These are phyloP conservation scores for Lasius fuliginosus DNA, from an alignment of 2,888 invertebrate species.

Conservation along the genomic window DNA sequence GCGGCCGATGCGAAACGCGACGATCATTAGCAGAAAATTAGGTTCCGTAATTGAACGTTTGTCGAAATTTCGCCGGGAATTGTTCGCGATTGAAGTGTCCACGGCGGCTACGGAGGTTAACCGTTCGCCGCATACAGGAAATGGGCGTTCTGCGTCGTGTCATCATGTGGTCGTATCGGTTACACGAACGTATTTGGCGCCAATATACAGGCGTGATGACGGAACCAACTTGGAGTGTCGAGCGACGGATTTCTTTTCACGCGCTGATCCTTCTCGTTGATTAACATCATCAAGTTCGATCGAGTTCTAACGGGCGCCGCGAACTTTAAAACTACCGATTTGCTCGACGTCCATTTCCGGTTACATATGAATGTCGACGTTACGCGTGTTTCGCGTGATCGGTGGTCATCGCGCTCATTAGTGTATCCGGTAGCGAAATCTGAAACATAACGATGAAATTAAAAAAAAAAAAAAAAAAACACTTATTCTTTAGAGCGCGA, in stretches of 20 bases:
- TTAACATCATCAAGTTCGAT: neutral
- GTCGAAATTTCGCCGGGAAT: slow-evolving; percentile 60
- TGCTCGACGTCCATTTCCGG: slow-evolving; percentile 69
- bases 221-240: slow-evolving; percentile 31
- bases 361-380: slow-evolving; percentile 65
- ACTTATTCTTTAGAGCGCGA: neutral
- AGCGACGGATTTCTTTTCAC: slow-evolving; percentile 32
- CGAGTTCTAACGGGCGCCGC: neutral
- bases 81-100: slow-evolving; percentile 59
- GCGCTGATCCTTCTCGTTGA: neutral
- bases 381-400: slow-evolving; percentile 49
- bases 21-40: slow-evolving; percentile 54
- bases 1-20: slow-evolving; percentile 15
- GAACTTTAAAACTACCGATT: slow-evolving; percentile 71
- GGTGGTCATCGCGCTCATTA: slow-evolving; percentile 57
- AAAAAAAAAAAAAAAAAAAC: neutral
- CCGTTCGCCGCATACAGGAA: slow-evolving; percentile 71
- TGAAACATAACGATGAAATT: slow-evolving; percentile 32
- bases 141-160: slow-evolving; percentile 75
- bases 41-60: slow-evolving; percentile 47
- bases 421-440: slow-evolving; percentile 59
- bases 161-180: slow-evolving; percentile 71
- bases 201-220: slow-evolving; percentile 38
- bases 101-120: slow-evolving; percentile 69
- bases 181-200: slow-evolving; percentile 63